phyloP scores from a whole-genome alignment of 2,113 vertebrate species.

The Apaloderma vittatum region DNA sequence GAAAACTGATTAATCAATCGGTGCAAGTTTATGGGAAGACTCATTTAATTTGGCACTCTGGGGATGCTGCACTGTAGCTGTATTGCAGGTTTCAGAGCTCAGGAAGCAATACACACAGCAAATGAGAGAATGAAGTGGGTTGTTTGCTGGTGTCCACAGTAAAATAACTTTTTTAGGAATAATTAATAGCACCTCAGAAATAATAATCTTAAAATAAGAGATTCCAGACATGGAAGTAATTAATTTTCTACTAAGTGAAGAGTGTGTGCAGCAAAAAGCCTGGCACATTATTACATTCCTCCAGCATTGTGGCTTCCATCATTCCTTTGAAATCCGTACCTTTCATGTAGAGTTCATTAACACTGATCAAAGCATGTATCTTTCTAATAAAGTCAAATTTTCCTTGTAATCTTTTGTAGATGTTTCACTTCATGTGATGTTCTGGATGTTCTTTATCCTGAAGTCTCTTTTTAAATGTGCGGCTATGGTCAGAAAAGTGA shows the following conservation, averaged over 20 bases:
- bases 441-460: background rate
- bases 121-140: background rate
- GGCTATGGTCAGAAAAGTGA: slow-evolving; percentile 4
- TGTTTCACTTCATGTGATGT: background rate
- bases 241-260: slow-evolving; percentile 27
- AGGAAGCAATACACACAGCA: background rate
- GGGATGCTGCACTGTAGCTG: background rate
- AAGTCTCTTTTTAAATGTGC: slow-evolving; percentile 31
- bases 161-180: background rate
- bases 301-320: background rate
- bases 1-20: background rate
- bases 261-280: background rate
- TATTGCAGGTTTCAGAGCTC: background rate
- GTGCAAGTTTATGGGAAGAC: background rate
- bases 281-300: slow-evolving; percentile 4
- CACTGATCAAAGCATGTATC: slow-evolving; percentile 49
- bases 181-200: slow-evolving; percentile 29
- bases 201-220: background rate
- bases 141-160: background rate
- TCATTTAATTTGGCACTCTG: background rate
- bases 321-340: slow-evolving; percentile 51
- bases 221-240: background rate
- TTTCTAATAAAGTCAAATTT: slow-evolving; percentile 58
- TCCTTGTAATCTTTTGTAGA: slow-evolving; percentile 52
- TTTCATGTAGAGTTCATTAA: slow-evolving; percentile 66